These are phyloP conservation scores for Phanerotoma sp. DNA, from an alignment of 2,888 invertebrate genomes.

Conservation along the genomic window DNA sequence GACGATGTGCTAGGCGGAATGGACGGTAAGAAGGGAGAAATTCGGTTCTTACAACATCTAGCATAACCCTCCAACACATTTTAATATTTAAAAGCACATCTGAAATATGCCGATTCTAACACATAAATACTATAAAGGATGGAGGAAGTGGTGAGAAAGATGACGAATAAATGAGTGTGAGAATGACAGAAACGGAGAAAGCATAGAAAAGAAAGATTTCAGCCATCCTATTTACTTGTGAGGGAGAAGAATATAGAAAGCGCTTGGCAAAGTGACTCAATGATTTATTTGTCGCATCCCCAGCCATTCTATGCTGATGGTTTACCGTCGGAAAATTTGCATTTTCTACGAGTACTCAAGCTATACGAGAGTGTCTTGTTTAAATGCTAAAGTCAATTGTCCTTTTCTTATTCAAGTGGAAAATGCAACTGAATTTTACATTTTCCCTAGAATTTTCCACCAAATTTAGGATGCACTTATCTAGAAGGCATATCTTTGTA, in stretches of 20 bases:
- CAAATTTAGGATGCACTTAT: background rate
- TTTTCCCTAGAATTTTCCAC: background rate
- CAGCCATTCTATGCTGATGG: conserved; percentile 29
- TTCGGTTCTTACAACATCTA: background rate
- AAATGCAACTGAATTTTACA: background rate
- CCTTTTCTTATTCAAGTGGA: background rate
- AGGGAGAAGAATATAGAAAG: background rate
- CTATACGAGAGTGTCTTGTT: conserved; percentile 1
- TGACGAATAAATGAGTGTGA: conserved; percentile 6
- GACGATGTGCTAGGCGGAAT: background rate
- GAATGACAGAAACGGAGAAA: conserved; percentile 9
- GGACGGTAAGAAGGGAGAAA: background rate
- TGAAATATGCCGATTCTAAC: conserved; percentile 56
- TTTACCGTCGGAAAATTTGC: conserved; percentile 39
- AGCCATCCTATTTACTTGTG: background rate
- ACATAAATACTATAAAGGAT: conserved; percentile 52
- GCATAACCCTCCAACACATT: conserved; percentile 37
- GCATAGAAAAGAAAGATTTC: background rate
- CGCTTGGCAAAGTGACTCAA: conserved; percentile 31
- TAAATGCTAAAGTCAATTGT: conserved; percentile 10
- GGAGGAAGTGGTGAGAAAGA: conserved; percentile 10
- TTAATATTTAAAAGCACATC: conserved; percentile 57
- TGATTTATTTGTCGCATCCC: conserved; percentile 50
- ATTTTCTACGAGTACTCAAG: conserved; percentile 27
- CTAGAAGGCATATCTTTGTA: too few species aligned